Evolutionary conservation across 1,140 invertebrate species (phyloP).

Genomic region (Microplitis mediator): DNA sequence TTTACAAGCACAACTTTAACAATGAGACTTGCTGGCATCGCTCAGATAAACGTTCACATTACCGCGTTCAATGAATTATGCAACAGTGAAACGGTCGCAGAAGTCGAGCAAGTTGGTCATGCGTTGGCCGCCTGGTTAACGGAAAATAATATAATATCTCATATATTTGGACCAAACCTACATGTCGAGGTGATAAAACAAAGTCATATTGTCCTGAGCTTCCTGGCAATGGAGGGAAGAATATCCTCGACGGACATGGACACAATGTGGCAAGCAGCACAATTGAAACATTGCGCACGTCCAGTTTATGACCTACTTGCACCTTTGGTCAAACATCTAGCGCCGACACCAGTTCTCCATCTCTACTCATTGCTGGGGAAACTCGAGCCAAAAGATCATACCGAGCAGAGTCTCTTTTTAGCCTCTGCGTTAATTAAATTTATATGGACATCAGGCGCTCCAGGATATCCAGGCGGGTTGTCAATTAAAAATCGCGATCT

Average conservation of each 20-base stretch:
- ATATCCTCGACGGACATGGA: conserved; percentile 91
- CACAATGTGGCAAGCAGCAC: conserved; percentile 91
- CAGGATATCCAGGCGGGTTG: conserved; percentile 57
- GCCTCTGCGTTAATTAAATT: conserved; percentile 88
- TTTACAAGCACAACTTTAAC: conserved; percentile 92
- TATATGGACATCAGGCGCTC: conserved; percentile 81
- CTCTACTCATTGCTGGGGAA: conserved; percentile 83
- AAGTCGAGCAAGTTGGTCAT: conserved; percentile 83
- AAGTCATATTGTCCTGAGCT: conserved; percentile 90
- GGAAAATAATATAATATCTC: conserved; percentile 89
- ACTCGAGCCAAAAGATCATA: conserved; percentile 88
- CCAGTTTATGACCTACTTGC: conserved; percentile 91
- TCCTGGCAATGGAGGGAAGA: conserved; percentile 87
- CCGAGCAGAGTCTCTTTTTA: conserved; percentile 89
- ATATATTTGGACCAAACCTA: conserved; percentile 94
- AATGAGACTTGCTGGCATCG: conserved; percentile 87
- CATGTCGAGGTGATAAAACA: conserved; percentile 96
- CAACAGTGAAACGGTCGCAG: conserved; percentile 82
- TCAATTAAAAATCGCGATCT: conserved; percentile 56
- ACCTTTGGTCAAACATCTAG: conserved; percentile 87
- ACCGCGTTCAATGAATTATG: conserved; percentile 88
- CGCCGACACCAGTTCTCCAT: conserved; percentile 85
- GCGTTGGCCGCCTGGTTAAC: conserved; percentile 87
- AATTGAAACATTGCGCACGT: conserved; percentile 91
- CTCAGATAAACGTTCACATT: conserved; percentile 94